A percentile compares a stretch with the other conserved stretches of the same genome.
Evolutionary conservation across 2,888 invertebrate genomes (phyloP).

Genomic region (Synergus umbraculus): DNA sequence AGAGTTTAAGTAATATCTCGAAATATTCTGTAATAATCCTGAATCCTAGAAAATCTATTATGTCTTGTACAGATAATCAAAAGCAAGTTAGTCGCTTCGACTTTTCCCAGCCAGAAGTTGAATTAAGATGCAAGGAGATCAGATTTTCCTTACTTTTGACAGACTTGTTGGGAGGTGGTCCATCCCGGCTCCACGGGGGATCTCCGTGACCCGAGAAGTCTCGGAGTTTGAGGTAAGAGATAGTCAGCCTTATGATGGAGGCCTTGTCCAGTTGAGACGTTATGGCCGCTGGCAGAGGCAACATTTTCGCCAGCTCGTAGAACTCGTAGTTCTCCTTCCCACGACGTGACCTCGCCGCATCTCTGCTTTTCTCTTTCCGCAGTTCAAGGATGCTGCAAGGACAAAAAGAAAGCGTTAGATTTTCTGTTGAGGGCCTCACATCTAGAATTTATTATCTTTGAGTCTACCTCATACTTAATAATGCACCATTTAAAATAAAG

Average conservation of each 20-base stretch:
- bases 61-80: no score
- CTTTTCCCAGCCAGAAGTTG: no score
- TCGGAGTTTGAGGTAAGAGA: constrained; percentile 95
- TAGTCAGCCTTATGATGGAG: constrained; percentile 96
- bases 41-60: no score
- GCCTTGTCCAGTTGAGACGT: constrained; percentile 97
- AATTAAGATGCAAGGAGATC: not conserved
- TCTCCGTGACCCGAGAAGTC: constrained; percentile 98
- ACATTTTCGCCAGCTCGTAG: constrained; percentile 96
- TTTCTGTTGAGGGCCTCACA: constrained; percentile 15
- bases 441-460: not conserved
- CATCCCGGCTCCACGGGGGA: constrained; percentile 95
- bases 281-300: constrained; percentile 93
- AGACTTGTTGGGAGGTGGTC: constrained; percentile 87
- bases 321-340: constrained; percentile 98
- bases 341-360: constrained; percentile 93
- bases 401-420: constrained; percentile 51
- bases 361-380: constrained; percentile 95
- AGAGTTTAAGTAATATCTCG: no score
- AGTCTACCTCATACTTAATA: not conserved
- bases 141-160: constrained; percentile 85
- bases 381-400: constrained; percentile 93
- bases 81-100: no score
- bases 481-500: not conserved
- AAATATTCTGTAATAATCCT: no score